Conservation (phyloP, 2,797 vertebrate species). For the Carduelis carduelis region DNA sequence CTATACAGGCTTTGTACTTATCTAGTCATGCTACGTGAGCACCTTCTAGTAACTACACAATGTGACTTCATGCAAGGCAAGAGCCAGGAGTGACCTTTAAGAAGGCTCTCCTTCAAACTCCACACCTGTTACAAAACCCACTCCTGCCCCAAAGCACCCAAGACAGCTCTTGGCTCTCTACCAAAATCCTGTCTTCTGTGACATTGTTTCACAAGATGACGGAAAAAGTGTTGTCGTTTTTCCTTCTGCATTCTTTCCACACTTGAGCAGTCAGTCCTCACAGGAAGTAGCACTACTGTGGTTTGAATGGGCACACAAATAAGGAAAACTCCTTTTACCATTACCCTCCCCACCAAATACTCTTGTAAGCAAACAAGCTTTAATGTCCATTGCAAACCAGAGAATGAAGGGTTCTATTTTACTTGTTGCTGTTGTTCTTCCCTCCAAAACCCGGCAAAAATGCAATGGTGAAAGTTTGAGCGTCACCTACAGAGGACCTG, state of each 20-base stretch:
- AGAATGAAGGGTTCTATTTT: not conserved
- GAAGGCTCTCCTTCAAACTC: not conserved
- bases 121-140: not conserved
- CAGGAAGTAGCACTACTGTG: not conserved
- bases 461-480: fast-evolving
- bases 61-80: not conserved
- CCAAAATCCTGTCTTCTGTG: not conserved
- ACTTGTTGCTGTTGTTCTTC: not conserved
- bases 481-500: fast-evolving
- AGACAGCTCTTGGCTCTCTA: fast-evolving
- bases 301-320: not conserved
- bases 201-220: not conserved
- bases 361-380: not conserved
- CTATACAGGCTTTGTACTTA: not conserved
- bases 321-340: not conserved
- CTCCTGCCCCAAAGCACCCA: not conserved
- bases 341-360: not conserved
- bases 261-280: not conserved
- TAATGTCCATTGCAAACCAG: not conserved
- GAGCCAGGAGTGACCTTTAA: not conserved
- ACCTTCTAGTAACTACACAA: not conserved
- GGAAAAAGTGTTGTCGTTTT: not conserved
- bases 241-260: not conserved
- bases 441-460: not conserved
- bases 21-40: not conserved